Base-by-base conservation (phyloP, 1,140 invertebrate genomes). In the Elymnias hypermnestra region DNA sequence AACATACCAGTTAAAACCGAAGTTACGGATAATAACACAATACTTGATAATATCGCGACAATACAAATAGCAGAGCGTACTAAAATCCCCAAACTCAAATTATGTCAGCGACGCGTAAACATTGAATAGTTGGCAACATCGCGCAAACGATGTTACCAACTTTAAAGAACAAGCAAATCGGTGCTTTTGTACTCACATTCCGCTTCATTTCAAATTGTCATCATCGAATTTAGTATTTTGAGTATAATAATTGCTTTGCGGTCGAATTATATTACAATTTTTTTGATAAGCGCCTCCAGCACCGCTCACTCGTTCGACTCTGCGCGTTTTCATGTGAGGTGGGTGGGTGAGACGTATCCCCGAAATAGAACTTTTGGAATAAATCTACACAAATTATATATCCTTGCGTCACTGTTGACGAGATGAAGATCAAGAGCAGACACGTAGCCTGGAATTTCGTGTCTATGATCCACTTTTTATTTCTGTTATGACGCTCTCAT, bases 311-410 rank as follows among this genome's bases (percentile, higher is more conserved):
- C 61, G 57, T 48, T 55, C 61, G 57, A 61, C 60, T 68, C 69
- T 55, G 69, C 50, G 54, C 67, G 63, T 70, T 66, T 63, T 57
- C 51, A 57, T 56, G 57, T 44, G 52, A 57, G 62, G 69, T 75
- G 66, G 69, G 78, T 71, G 78, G 61, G 55, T 67, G 72, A 70
- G 65, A 57, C 66, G 73, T 43, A 61, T 48, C 58, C 72, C 76
- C 53, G 63, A 79, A 83, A 83, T 81, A 83, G 79, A 83, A 71
- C 72, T 79, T 83, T 83, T 71, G 72, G 76, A 83, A 83, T 81
- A 83, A 81, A 74, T 65, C 69, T 61, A 71, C 63, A 79, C 68
- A 74, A 75, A 77, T 79, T 78, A 79, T 77, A 72, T 71, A n/a
- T 71, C 46, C 57, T 61, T 72, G 69, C 79, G 79, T 83, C 79